phyloP scores from a whole-genome alignment of 2,888 invertebrate species.

The Oxyteleia sp. region DNA sequence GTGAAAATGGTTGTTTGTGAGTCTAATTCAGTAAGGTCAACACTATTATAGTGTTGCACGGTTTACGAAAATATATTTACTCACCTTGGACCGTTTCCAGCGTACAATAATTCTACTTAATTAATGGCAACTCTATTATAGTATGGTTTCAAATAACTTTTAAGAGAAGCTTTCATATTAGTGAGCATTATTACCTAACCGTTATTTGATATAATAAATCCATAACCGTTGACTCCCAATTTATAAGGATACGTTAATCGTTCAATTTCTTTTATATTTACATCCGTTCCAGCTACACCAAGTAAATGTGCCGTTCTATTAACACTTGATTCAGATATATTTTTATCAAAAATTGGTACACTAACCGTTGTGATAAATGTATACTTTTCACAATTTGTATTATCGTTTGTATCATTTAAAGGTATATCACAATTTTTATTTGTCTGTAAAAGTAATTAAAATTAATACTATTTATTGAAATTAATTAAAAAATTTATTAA shows the following conservation, averaged over 20 bases:
- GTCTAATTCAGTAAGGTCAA: too few species aligned
- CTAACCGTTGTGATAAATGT: constrained; percentile 96
- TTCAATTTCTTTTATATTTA: constrained; percentile 96
- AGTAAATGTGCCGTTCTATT: constrained; percentile 92
- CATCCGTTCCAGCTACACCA: constrained; percentile 98
- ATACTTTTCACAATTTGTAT: constrained; percentile 76
- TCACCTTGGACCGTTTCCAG: constrained; percentile 90
- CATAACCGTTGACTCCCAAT: constrained; percentile 98
- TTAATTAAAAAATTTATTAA: constrained; percentile 1
- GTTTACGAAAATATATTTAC: too few species aligned
- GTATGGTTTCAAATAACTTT: constrained; percentile 93
- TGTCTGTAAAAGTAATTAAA: constrained; percentile 18
- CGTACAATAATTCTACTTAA: constrained; percentile 96
- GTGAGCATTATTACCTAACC: constrained; percentile 98
- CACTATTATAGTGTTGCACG: too few species aligned
- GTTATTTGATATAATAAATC: constrained; percentile 98
- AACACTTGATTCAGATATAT: constrained; percentile 86
- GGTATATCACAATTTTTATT: constrained; percentile 43
- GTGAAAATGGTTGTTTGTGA: too few species aligned
- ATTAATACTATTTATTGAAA: neutral
- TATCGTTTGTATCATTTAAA: neutral
- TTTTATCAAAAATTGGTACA: constrained; percentile 96
- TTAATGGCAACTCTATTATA: constrained; percentile 98
- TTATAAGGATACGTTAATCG: constrained; percentile 96
- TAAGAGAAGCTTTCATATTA: constrained; percentile 94